phyloP scores from a whole-genome alignment of 1,140 invertebrate genomes.

The Portunus trituberculatus region DNA sequence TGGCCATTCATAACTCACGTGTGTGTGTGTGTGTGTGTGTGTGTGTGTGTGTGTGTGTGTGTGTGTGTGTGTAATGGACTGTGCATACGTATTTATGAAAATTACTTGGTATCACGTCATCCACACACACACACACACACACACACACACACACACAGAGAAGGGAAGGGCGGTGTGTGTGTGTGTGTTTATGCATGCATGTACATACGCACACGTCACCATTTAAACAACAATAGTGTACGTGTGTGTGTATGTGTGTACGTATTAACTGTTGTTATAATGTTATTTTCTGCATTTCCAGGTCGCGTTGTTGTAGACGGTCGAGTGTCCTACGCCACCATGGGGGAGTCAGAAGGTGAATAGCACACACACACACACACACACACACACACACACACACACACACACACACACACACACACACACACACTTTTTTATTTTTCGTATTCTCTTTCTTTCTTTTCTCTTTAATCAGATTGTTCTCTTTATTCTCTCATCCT shows the following conservation, averaged over 20 bases:
- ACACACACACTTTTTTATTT: background rate
- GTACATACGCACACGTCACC: too few relatives aligned
- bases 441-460: too few relatives aligned
- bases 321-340: background rate
- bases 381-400: slow-evolving; percentile 15
- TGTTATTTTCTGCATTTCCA: background rate
- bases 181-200: background rate
- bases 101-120: too few relatives aligned
- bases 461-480: too few relatives aligned
- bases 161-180: background rate
- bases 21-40: too few relatives aligned
- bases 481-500: too few relatives aligned
- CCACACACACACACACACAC: too few relatives aligned
- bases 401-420: slow-evolving; percentile 20
- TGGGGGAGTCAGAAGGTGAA: background rate
- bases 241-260: background rate
- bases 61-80: background rate
- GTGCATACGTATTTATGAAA: too few relatives aligned
- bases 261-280: background rate
- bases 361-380: background rate
- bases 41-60: too few relatives aligned
- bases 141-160: too few relatives aligned
- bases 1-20: too few relatives aligned
- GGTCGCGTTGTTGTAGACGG: background rate
- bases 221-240: too few relatives aligned